Evolutionary conservation across 2,113 vertebrate species (phyloP).

Genomic region (Craseonycteris thonglongyai): DNA sequence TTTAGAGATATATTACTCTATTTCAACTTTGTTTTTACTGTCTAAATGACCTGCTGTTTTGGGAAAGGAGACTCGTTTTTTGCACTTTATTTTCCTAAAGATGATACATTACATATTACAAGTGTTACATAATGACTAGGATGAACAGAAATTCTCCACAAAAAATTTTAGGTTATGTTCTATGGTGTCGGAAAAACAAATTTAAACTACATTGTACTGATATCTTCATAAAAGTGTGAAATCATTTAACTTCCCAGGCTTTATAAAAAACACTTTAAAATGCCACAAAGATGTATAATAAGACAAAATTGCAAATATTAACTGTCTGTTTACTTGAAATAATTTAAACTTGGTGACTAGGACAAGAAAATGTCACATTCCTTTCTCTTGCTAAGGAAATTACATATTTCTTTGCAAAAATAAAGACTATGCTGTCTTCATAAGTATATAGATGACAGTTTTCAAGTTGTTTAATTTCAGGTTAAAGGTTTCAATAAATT

Average conservation of each 20-base stretch:
- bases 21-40: background rate
- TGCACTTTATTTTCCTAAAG: background rate
- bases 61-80: background rate
- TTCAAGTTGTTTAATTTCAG: conserved; percentile 49
- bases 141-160: background rate
- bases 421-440: background rate
- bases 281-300: conserved; percentile 29
- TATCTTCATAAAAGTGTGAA: conserved; percentile 30
- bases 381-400: conserved; percentile 50
- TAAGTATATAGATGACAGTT: conserved; percentile 10
- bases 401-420: conserved; percentile 56
- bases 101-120: background rate
- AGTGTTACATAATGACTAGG: background rate
- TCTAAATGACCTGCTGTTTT: background rate
- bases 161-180: background rate
- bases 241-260: background rate
- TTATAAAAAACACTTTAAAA: conserved; percentile 32
- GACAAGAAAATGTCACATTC: conserved; percentile 52
- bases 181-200: conserved; percentile 33
- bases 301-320: conserved; percentile 40
- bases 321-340: conserved; percentile 6
- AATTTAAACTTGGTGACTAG: conserved; percentile 52
- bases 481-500: conserved; percentile 52
- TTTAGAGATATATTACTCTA: background rate
- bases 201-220: background rate